Base-by-base conservation (phyloP, 2,113 vertebrate genomes). In the Vanacampus margaritifer region DNA sequence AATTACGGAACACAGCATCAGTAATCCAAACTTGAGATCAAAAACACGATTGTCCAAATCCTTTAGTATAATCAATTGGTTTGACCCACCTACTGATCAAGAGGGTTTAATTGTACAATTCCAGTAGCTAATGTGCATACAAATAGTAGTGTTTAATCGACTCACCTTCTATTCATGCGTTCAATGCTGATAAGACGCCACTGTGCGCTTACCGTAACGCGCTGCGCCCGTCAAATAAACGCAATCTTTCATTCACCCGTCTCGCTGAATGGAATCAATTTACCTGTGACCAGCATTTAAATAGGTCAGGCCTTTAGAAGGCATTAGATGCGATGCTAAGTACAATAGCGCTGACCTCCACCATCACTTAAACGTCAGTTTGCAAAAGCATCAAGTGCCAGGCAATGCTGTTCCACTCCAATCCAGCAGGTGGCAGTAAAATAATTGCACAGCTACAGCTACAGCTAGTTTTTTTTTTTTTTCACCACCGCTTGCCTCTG, bases 171-270 rank as follows among this genome's bases (percentile, higher is more conserved):
- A n/a, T 56, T 46, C 32, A 32, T 50, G 39, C 32, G 19, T 71
- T 59, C 23, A 39, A 45, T 41, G 41, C 43, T 46, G 61, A 64
- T 64, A 64, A 46, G 16, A 63, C 10, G 36, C 37, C 19, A 60
- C 11, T 60, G 35, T 11, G 19, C 32, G 5, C 21, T 13, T 61
- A 61, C 21, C 13, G 36, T 39, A 61, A 61, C 12, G n/a, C 36
- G n/a, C 59, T 23, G 2, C n/a, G 12, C 37, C 36, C 35, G n/a
- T 19, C n/a, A 39, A 61, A 23, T 61, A 23, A 39, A 61, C 35
- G 11, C 17, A 23, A 23, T 13, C n/a, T 10, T 41, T 61, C 39
- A 16, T 61, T 61, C 59, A 41, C 36, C 6, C 5, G 4, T 6
- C 3, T 21, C 23, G 9, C 21, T 59, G 16, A 59, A 41, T 23